These are phyloP conservation scores for Brachypterus glaber DNA, from an alignment of 2,888 invertebrate genomes.

Conservation along the genomic window DNA sequence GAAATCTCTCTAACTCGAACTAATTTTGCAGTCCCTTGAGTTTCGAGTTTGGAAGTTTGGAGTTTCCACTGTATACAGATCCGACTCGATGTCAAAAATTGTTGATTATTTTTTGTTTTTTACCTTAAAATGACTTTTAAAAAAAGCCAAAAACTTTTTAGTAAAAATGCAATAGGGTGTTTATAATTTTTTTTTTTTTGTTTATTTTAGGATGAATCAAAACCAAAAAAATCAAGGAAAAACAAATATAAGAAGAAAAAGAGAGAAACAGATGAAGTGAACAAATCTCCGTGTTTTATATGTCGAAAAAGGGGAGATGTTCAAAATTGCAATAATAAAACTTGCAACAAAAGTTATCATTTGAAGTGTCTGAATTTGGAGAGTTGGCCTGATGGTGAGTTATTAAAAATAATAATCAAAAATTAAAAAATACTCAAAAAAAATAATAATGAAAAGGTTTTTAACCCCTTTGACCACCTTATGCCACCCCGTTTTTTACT, in stretches of 20 bases:
- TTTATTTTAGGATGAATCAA: constrained; percentile 4
- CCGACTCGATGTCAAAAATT: no score
- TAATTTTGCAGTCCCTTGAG: no score
- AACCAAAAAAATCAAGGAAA: constrained; percentile 25
- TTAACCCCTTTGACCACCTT: no score
- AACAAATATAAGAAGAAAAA: constrained; percentile 18
- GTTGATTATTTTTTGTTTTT: no score
- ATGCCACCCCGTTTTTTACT: no score
- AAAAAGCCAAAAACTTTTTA: not conserved
- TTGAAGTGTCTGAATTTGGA: constrained; percentile 33
- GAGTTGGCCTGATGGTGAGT: constrained; percentile 34
- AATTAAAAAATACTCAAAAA: no score
- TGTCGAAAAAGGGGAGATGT: constrained; percentile 31
- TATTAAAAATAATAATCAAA: no score
- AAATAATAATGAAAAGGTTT: no score
- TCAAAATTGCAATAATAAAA: constrained; percentile 33
- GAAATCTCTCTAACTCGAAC: no score
- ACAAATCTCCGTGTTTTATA: constrained; percentile 32
- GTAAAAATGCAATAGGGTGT: not conserved
- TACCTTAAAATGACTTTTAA: no score
- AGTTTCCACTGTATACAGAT: no score
- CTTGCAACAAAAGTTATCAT: constrained; percentile 37
- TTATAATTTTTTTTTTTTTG: constrained; percentile 4
- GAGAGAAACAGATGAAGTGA: constrained; percentile 13
- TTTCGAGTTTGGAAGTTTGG: no score